A percentile compares a stretch with the other conserved stretches of the same genome.
These are phyloP conservation scores for Hydractinia symbiolongicarpus DNA, from an alignment of 30 jellyfish, hydroid and myxozoan species.

Conservation along the genomic window DNA sequence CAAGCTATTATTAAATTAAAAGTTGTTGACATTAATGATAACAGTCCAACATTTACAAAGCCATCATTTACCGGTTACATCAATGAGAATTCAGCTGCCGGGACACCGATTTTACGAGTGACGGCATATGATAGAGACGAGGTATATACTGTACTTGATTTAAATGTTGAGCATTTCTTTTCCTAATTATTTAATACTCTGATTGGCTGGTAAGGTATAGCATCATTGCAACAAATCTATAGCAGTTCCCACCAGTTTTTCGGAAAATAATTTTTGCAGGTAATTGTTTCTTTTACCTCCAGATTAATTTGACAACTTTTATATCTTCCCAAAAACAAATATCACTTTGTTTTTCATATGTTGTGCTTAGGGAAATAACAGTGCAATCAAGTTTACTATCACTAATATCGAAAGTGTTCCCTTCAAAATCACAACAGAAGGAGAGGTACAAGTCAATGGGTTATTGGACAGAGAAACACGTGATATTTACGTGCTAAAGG, in stretches of 20 bases:
- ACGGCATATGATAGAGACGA: neutral
- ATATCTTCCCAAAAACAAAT: too few species aligned
- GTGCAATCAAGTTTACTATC: neutral
- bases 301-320: too few species aligned
- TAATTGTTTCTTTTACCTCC: too few species aligned
- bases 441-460: neutral
- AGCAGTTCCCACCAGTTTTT: too few species aligned
- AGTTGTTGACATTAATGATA: neutral
- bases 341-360: too few species aligned
- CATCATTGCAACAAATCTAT: too few species aligned
- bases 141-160: neutral
- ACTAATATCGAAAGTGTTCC: neutral
- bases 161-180: neutral
- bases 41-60: neutral
- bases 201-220: too few species aligned
- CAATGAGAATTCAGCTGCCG: conserved; percentile 1
- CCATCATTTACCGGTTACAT: neutral
- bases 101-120: neutral
- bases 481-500: neutral
- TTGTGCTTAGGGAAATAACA: neutral
- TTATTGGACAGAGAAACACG: neutral
- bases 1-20: neutral
- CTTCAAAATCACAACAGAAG: neutral
- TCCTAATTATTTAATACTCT: too few species aligned
- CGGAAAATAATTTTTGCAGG: too few species aligned